phyloP scores from a whole-genome alignment of 2,113 vertebrate genomes.

The Gobiocypris rarus region DNA sequence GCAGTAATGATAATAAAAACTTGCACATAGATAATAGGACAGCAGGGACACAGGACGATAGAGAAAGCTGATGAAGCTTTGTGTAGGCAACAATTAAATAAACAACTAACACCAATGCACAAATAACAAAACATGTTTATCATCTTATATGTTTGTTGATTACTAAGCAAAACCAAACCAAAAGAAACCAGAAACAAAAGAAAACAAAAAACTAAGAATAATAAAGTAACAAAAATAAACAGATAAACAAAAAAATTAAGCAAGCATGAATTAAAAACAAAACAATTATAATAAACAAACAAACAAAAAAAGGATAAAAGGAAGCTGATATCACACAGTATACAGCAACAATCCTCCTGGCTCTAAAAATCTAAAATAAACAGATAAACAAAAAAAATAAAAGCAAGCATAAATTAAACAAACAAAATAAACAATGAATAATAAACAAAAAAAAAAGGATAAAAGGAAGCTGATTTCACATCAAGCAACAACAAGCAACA shows the following conservation, averaged over 20 bases:
- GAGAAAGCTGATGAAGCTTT: not conserved
- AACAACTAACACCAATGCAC: not conserved
- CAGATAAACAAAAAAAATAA: not conserved
- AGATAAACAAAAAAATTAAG: not conserved
- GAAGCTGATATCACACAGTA: not conserved
- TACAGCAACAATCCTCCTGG: not conserved
- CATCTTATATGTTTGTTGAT: not conserved
- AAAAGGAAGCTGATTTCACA: not conserved
- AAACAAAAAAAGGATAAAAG: not conserved
- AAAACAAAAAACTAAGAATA: not conserved
- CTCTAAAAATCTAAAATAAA: not conserved
- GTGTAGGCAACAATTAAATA: not conserved
- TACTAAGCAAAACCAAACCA: not conserved
- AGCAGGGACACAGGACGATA: not conserved
- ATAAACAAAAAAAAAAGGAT: not conserved
- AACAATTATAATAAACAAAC: not conserved
- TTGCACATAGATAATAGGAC: slow-evolving; percentile 8
- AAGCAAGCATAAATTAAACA: not conserved
- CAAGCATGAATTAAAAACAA: not conserved
- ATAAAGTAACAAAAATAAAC: not conserved
- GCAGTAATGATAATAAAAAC: slow-evolving; percentile 2
- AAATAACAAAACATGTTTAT: not conserved
- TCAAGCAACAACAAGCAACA: no score
- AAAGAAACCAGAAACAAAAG: not conserved
- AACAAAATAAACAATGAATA: not conserved